phyloP scores from a whole-genome alignment of 2,113 vertebrate genomes.

The Protobothrops mucrosquamatus region DNA sequence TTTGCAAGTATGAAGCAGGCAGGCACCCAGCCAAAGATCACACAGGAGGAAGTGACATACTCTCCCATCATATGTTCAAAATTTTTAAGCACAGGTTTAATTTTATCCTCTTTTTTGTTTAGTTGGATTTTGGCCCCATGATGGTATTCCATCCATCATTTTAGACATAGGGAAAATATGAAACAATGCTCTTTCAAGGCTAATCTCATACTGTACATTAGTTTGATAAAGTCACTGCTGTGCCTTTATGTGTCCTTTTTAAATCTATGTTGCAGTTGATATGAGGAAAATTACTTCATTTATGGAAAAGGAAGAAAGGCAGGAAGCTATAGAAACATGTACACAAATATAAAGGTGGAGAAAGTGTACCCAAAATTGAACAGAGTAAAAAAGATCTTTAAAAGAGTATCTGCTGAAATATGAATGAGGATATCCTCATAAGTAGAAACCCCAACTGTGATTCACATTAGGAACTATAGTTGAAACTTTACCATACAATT shows the following conservation, averaged over 20 bases:
- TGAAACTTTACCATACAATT: background rate
- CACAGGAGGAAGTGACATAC: background rate
- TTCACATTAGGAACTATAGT: background rate
- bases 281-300: background rate
- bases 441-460: background rate
- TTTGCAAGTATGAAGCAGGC: conserved; percentile 19
- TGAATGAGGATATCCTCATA: background rate
- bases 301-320: background rate
- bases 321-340: background rate
- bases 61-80: background rate
- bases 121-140: background rate
- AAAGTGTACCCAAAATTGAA: background rate
- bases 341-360: background rate
- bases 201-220: background rate
- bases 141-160: background rate
- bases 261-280: background rate
- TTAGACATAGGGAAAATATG: conserved; percentile 1
- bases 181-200: background rate
- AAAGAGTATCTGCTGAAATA: background rate
- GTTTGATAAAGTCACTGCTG: background rate
- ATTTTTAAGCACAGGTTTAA: background rate
- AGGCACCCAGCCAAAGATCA: background rate
- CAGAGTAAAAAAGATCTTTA: background rate
- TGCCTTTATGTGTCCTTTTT: background rate
- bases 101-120: background rate